Evolutionary conservation across 2,113 vertebrate genomes (phyloP).

Genomic region (Albula goreensis): DNA sequence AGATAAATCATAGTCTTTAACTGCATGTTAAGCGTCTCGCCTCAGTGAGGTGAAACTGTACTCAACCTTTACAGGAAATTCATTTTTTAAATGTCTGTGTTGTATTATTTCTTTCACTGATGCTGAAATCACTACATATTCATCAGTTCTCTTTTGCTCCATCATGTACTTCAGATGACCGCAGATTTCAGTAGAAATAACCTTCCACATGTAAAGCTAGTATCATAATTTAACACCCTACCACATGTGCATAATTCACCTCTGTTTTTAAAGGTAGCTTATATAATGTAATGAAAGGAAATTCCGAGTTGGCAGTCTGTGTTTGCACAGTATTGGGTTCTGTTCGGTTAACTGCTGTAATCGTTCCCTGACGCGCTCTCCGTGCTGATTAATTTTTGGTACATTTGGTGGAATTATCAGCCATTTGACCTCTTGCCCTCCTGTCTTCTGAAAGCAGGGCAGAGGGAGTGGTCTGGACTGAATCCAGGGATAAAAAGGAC

Average conservation of each 20-base stretch:
- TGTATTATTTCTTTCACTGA: too few relatives aligned
- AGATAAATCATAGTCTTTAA: conserved; percentile 47
- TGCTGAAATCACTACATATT: background rate
- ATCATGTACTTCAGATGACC: background rate
- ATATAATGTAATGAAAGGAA: background rate
- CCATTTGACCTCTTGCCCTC: background rate
- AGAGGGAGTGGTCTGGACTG: background rate
- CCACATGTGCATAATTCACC: background rate
- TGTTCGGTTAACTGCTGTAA: background rate
- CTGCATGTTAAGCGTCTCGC: conserved; percentile 21
- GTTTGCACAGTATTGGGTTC: background rate
- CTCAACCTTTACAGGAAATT: conserved; percentile 22
- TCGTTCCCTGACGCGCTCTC: background rate
- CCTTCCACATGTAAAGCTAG: background rate
- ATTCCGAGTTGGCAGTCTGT: background rate
- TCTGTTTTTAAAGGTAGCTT: background rate
- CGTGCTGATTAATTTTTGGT: background rate
- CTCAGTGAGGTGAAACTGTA: conserved; percentile 33
- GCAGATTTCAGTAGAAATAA: background rate
- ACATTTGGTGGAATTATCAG: background rate
- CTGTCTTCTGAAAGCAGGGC: background rate
- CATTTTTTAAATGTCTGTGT: background rate
- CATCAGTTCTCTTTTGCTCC: conserved; percentile 15
- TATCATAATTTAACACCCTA: background rate
- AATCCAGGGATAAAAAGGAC: background rate